Evolutionary conservation across 2,113 vertebrate species (phyloP).

Genomic region (Illadopsis cleaveri): DNA sequence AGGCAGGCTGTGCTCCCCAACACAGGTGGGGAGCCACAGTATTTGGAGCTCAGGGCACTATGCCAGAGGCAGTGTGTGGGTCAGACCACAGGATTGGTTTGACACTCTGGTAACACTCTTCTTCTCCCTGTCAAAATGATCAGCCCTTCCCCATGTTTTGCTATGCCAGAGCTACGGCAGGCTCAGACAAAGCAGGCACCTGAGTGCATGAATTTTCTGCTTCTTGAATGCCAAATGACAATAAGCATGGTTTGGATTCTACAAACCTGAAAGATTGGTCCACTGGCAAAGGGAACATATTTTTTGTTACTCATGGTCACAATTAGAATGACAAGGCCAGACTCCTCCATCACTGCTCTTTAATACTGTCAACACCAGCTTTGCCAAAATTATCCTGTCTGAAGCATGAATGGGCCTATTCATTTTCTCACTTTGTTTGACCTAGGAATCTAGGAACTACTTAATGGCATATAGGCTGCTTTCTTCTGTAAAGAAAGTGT

Average conservation of each 20-base stretch:
- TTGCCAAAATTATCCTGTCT: constrained; percentile 70
- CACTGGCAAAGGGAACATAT: constrained; percentile 19
- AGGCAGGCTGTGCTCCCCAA: background rate
- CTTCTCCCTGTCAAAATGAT: background rate
- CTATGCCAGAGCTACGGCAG: background rate
- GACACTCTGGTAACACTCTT: background rate
- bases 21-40: rapidly evolving
- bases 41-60: background rate
- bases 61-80: background rate
- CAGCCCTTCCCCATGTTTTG: background rate
- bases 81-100: background rate
- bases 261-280: constrained; percentile 18
- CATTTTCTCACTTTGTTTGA: constrained; percentile 63
- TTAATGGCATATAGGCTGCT: constrained; percentile 9
- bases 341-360: constrained; percentile 67
- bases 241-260: background rate
- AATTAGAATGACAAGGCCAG: constrained; percentile 72
- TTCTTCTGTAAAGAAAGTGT: constrained; percentile 51
- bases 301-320: constrained; percentile 65
- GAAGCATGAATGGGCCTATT: constrained; percentile 71
- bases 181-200: background rate
- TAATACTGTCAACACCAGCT: constrained; percentile 68
- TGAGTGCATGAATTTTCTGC: background rate
- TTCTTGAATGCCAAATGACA: background rate
- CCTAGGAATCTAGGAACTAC: constrained; percentile 10